A percentile compares a stretch with the other conserved stretches of the same genome.
These are phyloP conservation scores for Drosophila rubida DNA, from an alignment of 2,888 invertebrate species.

Conservation along the genomic window DNA sequence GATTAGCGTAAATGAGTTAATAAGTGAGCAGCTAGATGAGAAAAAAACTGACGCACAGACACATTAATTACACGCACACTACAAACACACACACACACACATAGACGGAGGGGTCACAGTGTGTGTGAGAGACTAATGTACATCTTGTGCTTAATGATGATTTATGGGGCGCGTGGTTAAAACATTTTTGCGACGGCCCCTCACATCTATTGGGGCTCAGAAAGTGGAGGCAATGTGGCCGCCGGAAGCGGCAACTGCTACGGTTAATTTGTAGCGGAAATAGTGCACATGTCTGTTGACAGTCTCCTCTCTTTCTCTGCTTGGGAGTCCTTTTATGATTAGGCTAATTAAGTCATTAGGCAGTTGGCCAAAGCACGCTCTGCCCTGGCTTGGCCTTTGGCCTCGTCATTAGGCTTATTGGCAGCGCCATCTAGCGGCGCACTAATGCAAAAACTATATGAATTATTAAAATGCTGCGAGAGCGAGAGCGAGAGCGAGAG, in stretches of 20 bases:
- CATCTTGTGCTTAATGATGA: conserved; percentile 75
- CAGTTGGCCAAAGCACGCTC: conserved; percentile 34
- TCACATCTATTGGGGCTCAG: too few relatives aligned
- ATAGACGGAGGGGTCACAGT: too few relatives aligned
- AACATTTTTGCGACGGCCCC: conserved; percentile 67
- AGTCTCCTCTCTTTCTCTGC: neutral
- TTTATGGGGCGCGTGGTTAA: conserved; percentile 70
- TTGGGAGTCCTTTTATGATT: conserved; percentile 61
- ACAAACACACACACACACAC: conserved; percentile 25
- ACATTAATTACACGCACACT: conserved; percentile 68
- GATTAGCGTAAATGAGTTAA: conserved; percentile 74
- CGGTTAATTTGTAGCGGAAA: conserved; percentile 53
- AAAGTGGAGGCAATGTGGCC: too few relatives aligned
- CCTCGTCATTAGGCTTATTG: conserved; percentile 56
- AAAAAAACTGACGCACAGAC: conserved; percentile 46
- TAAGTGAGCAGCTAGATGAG: conserved; percentile 51
- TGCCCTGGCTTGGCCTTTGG: neutral
- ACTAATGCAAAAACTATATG: conserved; percentile 69
- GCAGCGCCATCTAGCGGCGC: conserved; percentile 51
- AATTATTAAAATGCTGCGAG: conserved; percentile 71
- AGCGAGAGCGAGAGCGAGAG: conserved; percentile 3
- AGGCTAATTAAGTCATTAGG: conserved; percentile 78
- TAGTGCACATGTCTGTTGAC: conserved; percentile 60
- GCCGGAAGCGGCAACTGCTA: conserved; percentile 17
- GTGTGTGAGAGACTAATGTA: conserved; percentile 31